Conservation (phyloP, 2,113 vertebrate genomes). For the Alaudala cheleensis region DNA sequence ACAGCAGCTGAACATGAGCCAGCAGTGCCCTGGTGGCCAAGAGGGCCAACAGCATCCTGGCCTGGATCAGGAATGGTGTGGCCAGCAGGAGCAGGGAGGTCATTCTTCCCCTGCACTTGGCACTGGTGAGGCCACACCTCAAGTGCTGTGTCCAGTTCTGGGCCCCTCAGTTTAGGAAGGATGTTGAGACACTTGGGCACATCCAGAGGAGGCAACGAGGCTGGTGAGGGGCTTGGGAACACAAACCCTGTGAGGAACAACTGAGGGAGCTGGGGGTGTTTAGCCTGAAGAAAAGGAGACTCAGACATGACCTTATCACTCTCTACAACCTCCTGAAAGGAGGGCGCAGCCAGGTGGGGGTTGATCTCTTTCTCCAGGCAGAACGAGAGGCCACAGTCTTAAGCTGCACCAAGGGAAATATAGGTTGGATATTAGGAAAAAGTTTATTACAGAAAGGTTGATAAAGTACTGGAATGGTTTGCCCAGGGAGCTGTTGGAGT, state of each 20-base stretch:
- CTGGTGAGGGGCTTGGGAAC: neutral
- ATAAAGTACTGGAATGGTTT: neutral
- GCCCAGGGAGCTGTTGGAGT: neutral
- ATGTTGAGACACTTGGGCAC: no score
- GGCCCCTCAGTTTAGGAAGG: no score
- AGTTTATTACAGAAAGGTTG: rapidly evolving
- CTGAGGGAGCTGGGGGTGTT: neutral
- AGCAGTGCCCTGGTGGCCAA: no score
- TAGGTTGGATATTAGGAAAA: neutral
- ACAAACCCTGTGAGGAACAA: neutral
- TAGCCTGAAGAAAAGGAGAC: neutral
- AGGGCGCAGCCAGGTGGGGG: neutral
- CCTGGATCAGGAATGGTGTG: no score
- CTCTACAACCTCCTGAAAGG: neutral
- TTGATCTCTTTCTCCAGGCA: neutral
- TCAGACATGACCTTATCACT: neutral
- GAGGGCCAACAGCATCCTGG: no score
- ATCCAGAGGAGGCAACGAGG: no score
- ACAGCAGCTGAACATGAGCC: neutral
- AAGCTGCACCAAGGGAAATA: rapidly evolving
- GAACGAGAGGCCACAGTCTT: neutral
- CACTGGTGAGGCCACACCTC: no score
- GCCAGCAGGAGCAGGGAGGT: no score
- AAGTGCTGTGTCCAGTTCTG: no score
- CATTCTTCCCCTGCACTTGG: no score